Base-by-base conservation (phyloP, 2,888 invertebrate genomes). In the Enchytraeus crypticus region DNA sequence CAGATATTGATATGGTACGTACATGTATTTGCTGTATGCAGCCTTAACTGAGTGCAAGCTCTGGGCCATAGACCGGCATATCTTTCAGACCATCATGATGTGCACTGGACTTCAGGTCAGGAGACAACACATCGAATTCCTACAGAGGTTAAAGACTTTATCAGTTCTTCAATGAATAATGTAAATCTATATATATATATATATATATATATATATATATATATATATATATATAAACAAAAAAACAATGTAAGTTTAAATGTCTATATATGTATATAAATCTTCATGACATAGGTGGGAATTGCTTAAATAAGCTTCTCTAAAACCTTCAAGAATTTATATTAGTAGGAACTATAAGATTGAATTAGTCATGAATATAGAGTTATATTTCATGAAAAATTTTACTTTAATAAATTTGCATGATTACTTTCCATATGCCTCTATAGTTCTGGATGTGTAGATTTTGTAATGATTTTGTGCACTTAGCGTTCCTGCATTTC, bases 1-100 rank as follows among this genome's bases (percentile, higher is more conserved):
- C n/a, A n/a, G n/a, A n/a, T n/a, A n/a, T n/a, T n/a, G n/a, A n/a
- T n/a, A n/a, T n/a, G n/a, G n/a, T n/a, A n/a, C n/a, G n/a, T n/a
- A n/a, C n/a, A n/a, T n/a, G n/a, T n/a, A n/a, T n/a, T n/a, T n/a
- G n/a, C n/a, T n/a, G n/a, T n/a, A n/a, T 53, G 51, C 30, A 77
- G 77, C 76, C 21, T 88, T 92, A 57, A 88, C 87, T 32, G 89
- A 90, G 76, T 96, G 96, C 80, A 88, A 91, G 77, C 82, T 97
- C 74, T 97, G 96, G 95, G 95, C 95, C 65, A 93, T 97, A 79
- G 95, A 96, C 77, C 85, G 96, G 72, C 92, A 92, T 84, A 92
- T 92, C 80, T 96, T 97, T 87, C 96, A 97, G 81, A 93, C 93
- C 30, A 96, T 97, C 74, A 96, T 96, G 96, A 96, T 97, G 96